Evolutionary conservation across 2,888 invertebrate species (phyloP), one percentile per base, ranked within the genome.

Genomic region (Leptothorax acervorum): DNA sequence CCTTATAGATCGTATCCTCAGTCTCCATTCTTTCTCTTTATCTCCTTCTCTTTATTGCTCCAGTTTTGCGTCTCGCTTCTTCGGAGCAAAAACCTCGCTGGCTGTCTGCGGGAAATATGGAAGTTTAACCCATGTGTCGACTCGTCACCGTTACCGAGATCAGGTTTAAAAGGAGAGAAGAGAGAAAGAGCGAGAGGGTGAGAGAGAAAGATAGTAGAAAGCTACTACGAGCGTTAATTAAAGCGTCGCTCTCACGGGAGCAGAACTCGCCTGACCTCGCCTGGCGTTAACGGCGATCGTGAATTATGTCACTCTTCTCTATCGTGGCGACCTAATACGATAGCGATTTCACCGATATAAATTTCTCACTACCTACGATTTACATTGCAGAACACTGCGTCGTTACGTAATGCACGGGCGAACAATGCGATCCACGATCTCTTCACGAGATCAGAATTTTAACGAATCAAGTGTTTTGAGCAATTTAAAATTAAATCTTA

Each of bases 171-270:
- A 74, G 28, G 39, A 62, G 15, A 62, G 23, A 63, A 63, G 8
- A 42, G 18, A 75, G 12, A 35, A 18, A 57, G 28, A n/a, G 57
- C 39, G 60, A 68, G 15, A 82, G 51, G 31, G n/a, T 9, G 66
- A 53, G 63, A 28, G 66, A 83, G 51, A 51, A n/a, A 23, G 63
- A 60, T 28, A 51, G 55, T 53, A 31, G 68, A 78, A 68, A 68
- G 70, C 48, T 68, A 31, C 55, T 78, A 12, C 51, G 28, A 74
- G 28, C 74, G 79, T 81, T 81, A 81, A 81, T 81, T 81, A 74
- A 81, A 74, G 74, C 60, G 60, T 73, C 48, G 74, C 60, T 74
- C 79, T 81, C 73, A 39, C 23, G 57, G 42, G 42, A 60, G 48
- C 48, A 68, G 68, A 68, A 42, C 57, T 53, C 28, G 70, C 12